Evolutionary conservation across 2,888 invertebrate genomes (phyloP).

Genomic region (Hololepta plana): DNA sequence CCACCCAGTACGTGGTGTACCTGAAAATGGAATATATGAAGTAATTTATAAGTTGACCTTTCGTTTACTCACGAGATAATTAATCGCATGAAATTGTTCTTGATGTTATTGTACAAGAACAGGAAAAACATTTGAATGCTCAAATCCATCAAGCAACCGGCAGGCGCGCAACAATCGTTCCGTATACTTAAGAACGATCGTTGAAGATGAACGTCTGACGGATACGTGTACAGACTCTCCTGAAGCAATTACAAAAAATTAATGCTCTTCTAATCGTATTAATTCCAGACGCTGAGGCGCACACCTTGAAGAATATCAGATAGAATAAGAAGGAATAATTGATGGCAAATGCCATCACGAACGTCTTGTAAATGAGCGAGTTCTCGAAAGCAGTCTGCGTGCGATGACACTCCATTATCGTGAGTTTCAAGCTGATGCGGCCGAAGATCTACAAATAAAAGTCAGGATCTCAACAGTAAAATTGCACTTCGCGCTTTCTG

Average conservation of each 20-base stretch:
- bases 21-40: no score
- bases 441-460: slow-evolving; percentile 17
- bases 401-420: slow-evolving; percentile 21
- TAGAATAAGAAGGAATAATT: slow-evolving; percentile 21
- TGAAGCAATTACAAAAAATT: no score
- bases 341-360: slow-evolving; percentile 20
- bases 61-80: slow-evolving; percentile 1
- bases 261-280: no score
- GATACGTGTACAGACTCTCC: slow-evolving; percentile 29
- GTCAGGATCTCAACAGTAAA: neutral
- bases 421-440: slow-evolving; percentile 16
- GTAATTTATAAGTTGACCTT: no score
- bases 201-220: slow-evolving; percentile 26
- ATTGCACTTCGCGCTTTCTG: no score
- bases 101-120: neutral
- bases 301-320: slow-evolving; percentile 23
- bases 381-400: slow-evolving; percentile 20
- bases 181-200: neutral
- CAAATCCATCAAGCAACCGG: slow-evolving; percentile 1
- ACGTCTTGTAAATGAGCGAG: slow-evolving; percentile 21
- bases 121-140: neutral
- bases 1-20: no score
- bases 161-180: neutral
- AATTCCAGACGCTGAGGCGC: no score
- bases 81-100: neutral